phyloP scores from a whole-genome alignment of 2,797 vertebrate species.

The Erpetoichthys calabaricus region DNA sequence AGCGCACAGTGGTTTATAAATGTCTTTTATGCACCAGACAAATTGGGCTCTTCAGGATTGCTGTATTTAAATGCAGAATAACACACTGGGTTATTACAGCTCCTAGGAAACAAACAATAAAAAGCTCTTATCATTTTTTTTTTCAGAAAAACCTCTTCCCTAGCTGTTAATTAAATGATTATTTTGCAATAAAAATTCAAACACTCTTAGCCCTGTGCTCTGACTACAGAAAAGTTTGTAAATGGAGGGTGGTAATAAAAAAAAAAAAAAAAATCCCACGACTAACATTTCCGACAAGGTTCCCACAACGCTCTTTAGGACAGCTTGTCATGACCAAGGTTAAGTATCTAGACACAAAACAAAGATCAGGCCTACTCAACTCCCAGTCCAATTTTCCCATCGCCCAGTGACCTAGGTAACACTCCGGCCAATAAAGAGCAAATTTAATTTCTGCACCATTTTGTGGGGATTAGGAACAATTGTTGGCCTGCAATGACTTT shows the following conservation, averaged over 20 bases:
- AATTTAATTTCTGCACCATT: conserved; percentile 77
- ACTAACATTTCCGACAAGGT: conserved; percentile 56
- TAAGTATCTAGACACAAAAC: conserved; percentile 69
- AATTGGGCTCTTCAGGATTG: conserved; percentile 7
- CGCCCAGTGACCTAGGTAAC: conserved; percentile 81
- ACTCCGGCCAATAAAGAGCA: conserved; percentile 66
- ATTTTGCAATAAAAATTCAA: conserved; percentile 61
- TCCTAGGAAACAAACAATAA: conserved; percentile 56
- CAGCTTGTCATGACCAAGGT: conserved; percentile 63
- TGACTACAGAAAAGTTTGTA: conserved; percentile 57
- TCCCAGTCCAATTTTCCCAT: conserved; percentile 68
- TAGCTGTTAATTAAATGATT: conserved; percentile 72
- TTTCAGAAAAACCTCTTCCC: conserved; percentile 8
- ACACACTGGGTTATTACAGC: conserved; percentile 47
- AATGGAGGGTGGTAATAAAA: conserved; percentile 41
- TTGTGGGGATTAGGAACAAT: conserved; percentile 76
- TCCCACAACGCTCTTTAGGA: conserved; percentile 62
- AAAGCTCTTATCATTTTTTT: conserved; percentile 37
- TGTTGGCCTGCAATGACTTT: conserved; percentile 61
- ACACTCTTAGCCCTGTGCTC: conserved; percentile 52
- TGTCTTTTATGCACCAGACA: conserved; percentile 31
- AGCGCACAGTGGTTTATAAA: conserved; percentile 34
- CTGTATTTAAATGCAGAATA: conserved; percentile 33
- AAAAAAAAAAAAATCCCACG: conserved; percentile 29
- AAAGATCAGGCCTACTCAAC: conserved; percentile 61